Base-by-base conservation (phyloP, 2,888 invertebrate species). In the Drosophila incognita region DNA sequence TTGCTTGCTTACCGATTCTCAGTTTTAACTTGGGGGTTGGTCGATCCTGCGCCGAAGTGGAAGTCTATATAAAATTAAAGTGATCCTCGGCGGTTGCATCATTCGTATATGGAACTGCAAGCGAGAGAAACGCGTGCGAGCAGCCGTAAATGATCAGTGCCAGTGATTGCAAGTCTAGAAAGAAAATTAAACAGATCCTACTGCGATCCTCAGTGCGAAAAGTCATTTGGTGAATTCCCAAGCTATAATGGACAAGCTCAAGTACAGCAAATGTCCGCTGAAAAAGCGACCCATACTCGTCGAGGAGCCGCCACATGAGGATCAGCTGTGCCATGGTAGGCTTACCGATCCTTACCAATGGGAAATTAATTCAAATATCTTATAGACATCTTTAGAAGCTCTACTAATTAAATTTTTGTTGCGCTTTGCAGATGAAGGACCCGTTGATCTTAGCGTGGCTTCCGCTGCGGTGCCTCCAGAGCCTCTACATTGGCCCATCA, bases 231-330 rank as follows among this genome's bases (percentile, higher is more conserved):
- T 68, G 57, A 58, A n/a, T 27, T 29, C 13, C 42, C 4, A 48
- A 36, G 31, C 24, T 21, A 31, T 36, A 36, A 82, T 93, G 92
- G 91, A 93, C 90, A 92, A 91, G 67, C 77, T 83, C 21, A 93
- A 92, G 69, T 93, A 92, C 71, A 92, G 92, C 70, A 92, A 91
- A 84, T 93, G 93, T 69, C 93, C 93, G 70, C 84, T 93, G 29
- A 93, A 93, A 62, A 93, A 93, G 84, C 90, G 93, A 35, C 93
- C 93, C 13, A 91, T 93, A 54, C 80, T 86, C 72, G 64, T 91
- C 65, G 81, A 77, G 57, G 71, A 81, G 67, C 61, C 75, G 46
- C 46, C 36, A 18, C 52, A 36, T 1, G 87, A 79, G 65, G 81
- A 87, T 70, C 82, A 83, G 11, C 51, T 91, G 51, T 81, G 86